Evolutionary conservation across 2,113 vertebrate genomes (phyloP).

Genomic region (Balaeniceps rex): DNA sequence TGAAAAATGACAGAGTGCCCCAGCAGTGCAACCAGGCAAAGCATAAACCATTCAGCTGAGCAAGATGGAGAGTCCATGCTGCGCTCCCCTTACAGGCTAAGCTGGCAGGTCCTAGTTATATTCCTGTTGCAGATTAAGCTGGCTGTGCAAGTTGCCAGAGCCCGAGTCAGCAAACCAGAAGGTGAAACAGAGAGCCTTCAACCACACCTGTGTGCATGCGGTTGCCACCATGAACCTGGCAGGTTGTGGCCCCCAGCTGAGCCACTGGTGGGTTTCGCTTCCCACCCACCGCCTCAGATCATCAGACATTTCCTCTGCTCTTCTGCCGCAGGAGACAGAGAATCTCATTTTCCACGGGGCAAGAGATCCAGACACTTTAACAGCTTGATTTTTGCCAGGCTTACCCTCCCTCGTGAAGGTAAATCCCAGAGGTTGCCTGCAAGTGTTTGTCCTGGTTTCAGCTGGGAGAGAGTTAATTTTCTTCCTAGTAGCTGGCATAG

Average conservation of each 20-base stretch:
- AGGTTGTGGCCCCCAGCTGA: fast-evolving
- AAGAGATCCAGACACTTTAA: background rate
- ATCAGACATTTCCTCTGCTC: background rate
- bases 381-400: background rate
- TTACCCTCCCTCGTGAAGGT: background rate
- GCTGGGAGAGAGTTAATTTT: too few relatives aligned
- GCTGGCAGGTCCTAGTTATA: background rate
- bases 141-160: background rate
- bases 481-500: too few relatives aligned
- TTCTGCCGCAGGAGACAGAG: background rate
- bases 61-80: background rate
- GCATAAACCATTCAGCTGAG: background rate
- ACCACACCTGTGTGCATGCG: fast-evolving
- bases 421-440: background rate
- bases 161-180: background rate
- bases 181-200: background rate
- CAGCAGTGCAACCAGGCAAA: background rate
- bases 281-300: fast-evolving
- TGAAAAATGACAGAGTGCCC: constrained; percentile 15
- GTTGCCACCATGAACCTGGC: background rate
- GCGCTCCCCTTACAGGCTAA: background rate
- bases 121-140: background rate
- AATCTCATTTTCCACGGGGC: background rate
- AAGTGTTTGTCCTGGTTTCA: too few relatives aligned
- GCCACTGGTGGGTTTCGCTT: background rate